Evolutionary conservation across 2,888 invertebrate genomes (phyloP).

Genomic region (Choristoneura rosaceana): DNA sequence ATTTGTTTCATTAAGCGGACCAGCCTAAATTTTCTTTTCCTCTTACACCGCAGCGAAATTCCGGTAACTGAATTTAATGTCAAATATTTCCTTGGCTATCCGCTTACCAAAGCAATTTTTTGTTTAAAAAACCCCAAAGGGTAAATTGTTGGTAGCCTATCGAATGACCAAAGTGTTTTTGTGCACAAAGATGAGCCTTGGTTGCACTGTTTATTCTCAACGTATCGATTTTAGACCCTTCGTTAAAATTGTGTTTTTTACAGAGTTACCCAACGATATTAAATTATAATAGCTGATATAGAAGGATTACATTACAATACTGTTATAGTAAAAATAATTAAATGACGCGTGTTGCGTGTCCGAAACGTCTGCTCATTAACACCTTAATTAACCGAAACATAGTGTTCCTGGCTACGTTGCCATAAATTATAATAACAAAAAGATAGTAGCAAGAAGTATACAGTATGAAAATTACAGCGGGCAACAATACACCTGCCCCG

Average conservation of each 20-base stretch:
- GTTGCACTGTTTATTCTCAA: background rate
- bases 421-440: slow-evolving; percentile 43
- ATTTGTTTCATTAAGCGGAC: slow-evolving; percentile 82
- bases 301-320: too few relatives aligned
- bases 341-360: slow-evolving; percentile 11
- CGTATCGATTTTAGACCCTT: background rate
- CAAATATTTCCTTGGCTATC: slow-evolving; percentile 68
- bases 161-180: slow-evolving; percentile 58
- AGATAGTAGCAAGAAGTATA: slow-evolving; percentile 43
- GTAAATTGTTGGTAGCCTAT: slow-evolving; percentile 58
- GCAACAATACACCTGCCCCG: slow-evolving; percentile 38
- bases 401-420: slow-evolving; percentile 10
- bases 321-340: background rate
- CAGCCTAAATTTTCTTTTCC: slow-evolving; percentile 75
- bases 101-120: slow-evolving; percentile 65
- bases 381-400: slow-evolving; percentile 24
- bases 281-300: background rate
- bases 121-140: slow-evolving; percentile 61
- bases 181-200: slow-evolving; percentile 42
- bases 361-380: slow-evolving; percentile 14
- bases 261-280: background rate
- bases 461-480: slow-evolving; percentile 30
- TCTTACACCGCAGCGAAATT: slow-evolving; percentile 64
- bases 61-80: slow-evolving; percentile 62
- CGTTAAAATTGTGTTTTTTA: background rate